These are phyloP conservation scores for Hippopotamus amphibius DNA, from an alignment of 2,113 vertebrate species.

Conservation along the genomic window DNA sequence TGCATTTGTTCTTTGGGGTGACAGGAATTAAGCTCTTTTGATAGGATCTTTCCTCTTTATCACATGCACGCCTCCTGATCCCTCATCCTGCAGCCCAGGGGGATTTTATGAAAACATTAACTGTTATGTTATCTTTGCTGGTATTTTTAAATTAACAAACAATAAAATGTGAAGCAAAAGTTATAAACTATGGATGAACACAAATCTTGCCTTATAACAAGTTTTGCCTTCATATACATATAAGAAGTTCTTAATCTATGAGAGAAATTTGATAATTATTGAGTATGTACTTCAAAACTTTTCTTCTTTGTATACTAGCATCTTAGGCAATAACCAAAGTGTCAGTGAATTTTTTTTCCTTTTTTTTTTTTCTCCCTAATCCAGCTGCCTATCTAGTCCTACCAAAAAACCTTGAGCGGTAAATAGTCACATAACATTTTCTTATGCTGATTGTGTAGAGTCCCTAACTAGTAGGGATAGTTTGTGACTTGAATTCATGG, in stretches of 20 bases:
- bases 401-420: not conserved
- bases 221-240: not conserved
- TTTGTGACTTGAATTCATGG: constrained; percentile 28
- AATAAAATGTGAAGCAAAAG: constrained; percentile 5
- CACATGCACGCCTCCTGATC: not conserved
- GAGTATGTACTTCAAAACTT: not conserved
- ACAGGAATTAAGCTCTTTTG: constrained; percentile 51
- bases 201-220: not conserved
- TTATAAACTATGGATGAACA: not conserved
- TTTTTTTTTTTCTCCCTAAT: not conserved
- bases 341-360: not conserved
- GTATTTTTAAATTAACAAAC: constrained; percentile 15
- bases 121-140: not conserved
- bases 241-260: not conserved
- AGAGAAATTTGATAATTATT: not conserved
- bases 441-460: not conserved
- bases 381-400: not conserved
- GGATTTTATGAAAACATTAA: constrained; percentile 32
- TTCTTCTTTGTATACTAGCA: not conserved
- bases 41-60: constrained; percentile 34
- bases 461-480: not conserved
- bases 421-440: not conserved
- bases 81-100: not conserved
- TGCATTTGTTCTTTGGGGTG: constrained; percentile 30
- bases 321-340: not conserved